Evolutionary conservation across 2,888 invertebrate species (phyloP), one percentile per base, ranked within the genome.

Genomic region (Cybosia mesomella): DNA sequence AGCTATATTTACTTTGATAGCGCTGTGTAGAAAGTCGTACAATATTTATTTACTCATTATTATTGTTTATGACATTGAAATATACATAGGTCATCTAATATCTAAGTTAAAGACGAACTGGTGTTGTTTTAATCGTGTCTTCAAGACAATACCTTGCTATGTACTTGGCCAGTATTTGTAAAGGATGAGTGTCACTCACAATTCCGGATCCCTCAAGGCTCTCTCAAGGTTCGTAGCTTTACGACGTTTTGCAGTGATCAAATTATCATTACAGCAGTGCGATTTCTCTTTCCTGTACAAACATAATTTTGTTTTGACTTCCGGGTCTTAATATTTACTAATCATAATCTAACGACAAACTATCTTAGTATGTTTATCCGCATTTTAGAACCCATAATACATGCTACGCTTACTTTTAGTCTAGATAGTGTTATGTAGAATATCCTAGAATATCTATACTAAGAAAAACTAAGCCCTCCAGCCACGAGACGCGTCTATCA

Each of bases 261-360:
- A 74, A 77, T 69, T 62, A 64, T 74, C 66, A 79, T 81, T 81
- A 81, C 28, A 22, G 55, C 34, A 32, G 43, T n/a, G 55, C 18
- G 9, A 67, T 34, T 69, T 67, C 28, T 3, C 43, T 69, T 71
- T 79, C 65, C 68, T 75, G 70, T 60, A 54, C 39, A 55, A 21
- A 70, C 58, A 60, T 70, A 65, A 53, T 66, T 70, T 53, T 70
- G 58, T 24, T 28, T 22, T 59, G 39, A 71, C 76, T 73, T 78
- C 28, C 21, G 21, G 10, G 28, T n/a, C n/a, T 13, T n/a, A 28
- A 28, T 34, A n/a, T 43, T 53, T 34, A 49, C 32, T 24, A 22
- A 34, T 36, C 15, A 5, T 15, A 18, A 49, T 49, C 18, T 15
- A 49, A 15, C 18, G n/a, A n/a, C n/a, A n/a, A n/a, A n/a, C n/a